Conservation (phyloP, 2,113 vertebrate species). For the Andinoacara biseriatus region DNA sequence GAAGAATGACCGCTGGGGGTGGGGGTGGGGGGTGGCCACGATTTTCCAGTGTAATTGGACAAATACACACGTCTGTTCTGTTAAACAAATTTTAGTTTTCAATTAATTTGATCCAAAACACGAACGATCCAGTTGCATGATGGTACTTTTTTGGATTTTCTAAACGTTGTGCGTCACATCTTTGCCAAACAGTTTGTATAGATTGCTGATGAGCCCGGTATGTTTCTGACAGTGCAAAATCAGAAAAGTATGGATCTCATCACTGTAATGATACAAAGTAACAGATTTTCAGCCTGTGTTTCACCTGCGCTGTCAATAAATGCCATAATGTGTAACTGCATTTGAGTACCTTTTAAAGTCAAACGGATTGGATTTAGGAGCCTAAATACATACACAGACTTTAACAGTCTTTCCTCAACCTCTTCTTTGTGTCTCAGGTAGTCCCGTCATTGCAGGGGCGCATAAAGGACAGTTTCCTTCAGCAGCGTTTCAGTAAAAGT, state of each 20-base stretch:
- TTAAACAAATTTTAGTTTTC: background rate
- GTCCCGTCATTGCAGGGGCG: conserved; percentile 29
- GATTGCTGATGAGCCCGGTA: background rate
- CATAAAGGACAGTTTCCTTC: conserved; percentile 26
- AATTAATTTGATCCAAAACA: background rate
- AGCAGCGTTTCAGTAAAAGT: conserved; percentile 32
- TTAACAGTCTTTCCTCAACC: background rate
- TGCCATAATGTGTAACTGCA: background rate
- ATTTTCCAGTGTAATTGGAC: background rate
- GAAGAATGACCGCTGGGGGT: background rate
- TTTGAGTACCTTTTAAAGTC: background rate
- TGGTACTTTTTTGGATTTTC: background rate
- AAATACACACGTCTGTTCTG: background rate
- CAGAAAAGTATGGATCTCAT: background rate
- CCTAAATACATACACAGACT: background rate
- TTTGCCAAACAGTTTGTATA: background rate
- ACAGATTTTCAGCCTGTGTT: background rate
- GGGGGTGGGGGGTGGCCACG: background rate
- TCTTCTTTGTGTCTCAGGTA: conserved; percentile 32
- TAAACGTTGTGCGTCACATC: background rate
- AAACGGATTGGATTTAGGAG: background rate
- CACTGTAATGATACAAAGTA: background rate
- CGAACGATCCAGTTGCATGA: background rate
- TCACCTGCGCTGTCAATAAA: background rate
- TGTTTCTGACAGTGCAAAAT: background rate